Evolutionary conservation across 2,797 vertebrate species (phyloP), one percentile per base, ranked within the genome.

Genomic region (Chelonia mydas): DNA sequence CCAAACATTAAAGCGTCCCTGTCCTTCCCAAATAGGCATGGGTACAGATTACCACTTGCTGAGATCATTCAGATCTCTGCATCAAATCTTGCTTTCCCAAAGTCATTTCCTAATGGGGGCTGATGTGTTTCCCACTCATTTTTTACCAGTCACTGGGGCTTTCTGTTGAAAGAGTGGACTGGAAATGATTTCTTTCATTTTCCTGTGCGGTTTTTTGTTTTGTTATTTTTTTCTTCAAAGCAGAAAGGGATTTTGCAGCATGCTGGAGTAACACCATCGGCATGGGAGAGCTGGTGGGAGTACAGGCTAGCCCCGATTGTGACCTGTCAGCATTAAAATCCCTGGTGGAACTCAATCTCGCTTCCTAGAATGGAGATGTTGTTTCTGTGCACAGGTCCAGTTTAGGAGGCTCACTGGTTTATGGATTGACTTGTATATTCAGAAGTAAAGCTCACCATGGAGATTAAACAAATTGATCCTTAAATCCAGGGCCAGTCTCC

Each of bases 281-380:
- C 83, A 68, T 0, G 2, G 1, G 6, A 4, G 50, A 94, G 89
- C 89, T 87, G 86, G 87, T 92, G 95, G 94, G 92, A 96, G 50
- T 41, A 33, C 65, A 88, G 93, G 50, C 86, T 51, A 0, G 1
- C 91, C 83, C 85, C 53, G 31, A 54, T 54, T n/a, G 83, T 51
- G 27, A 72, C 68, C 83, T 15, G 45, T 65, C 55, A 1, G 11
- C 83, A 97, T 93, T 97, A 94, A 65, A 41, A 3, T 72, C 85
- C 90, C 95, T 95, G 97, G 96, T 95, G 91, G 85, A 0, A 13
- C 57, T 86, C 1, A 0, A 5, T 77, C 86, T 54, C 84, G 82
- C 21, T n/a, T 79, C n/a, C 3, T 16, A 96, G 96, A 97, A 95
- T 81, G 88, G 88, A 92, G n/a, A 76, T 83, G 92, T 96, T 96